Percentiles rank a stretch among this genome's conserved stretches.
phyloP scores from a whole-genome alignment of 2,113 vertebrate genomes.

The Arvicanthis niloticus region DNA sequence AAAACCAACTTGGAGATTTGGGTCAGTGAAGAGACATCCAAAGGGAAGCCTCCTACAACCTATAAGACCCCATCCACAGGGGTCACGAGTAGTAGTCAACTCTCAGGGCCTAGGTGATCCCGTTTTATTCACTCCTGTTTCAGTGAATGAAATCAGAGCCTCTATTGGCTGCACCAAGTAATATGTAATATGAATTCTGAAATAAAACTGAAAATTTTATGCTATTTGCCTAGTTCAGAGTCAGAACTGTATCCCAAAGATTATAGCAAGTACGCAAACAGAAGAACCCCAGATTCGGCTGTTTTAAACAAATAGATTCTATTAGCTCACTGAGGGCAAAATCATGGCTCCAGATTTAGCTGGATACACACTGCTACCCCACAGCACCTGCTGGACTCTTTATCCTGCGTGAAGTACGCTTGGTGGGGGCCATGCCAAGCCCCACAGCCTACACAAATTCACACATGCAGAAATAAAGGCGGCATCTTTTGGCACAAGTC shows the following conservation, averaged over 20 bases:
- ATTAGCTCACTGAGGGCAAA: neutral
- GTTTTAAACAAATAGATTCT: neutral
- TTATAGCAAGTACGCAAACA: neutral
- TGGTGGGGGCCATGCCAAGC: no score
- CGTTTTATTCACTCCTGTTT: neutral
- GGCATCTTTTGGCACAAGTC: neutral
- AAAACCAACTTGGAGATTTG: neutral
- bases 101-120: neutral
- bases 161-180: neutral
- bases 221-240: neutral
- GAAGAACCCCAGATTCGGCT: neutral
- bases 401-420: neutral
- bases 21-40: neutral
- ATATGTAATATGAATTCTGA: neutral
- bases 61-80: fast-evolving
- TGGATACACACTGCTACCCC: neutral
- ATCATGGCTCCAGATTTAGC: neutral
- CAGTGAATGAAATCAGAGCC: neutral
- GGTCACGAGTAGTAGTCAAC: neutral
- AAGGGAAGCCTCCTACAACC: neutral
- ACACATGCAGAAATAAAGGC: neutral
- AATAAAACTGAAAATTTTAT: neutral
- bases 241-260: neutral
- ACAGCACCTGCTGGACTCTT: neutral
- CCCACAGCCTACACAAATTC: neutral